These are phyloP conservation scores for Acipenser oxyrinchus DNA, from an alignment of 2,797 vertebrate genomes.

Conservation along the genomic window DNA sequence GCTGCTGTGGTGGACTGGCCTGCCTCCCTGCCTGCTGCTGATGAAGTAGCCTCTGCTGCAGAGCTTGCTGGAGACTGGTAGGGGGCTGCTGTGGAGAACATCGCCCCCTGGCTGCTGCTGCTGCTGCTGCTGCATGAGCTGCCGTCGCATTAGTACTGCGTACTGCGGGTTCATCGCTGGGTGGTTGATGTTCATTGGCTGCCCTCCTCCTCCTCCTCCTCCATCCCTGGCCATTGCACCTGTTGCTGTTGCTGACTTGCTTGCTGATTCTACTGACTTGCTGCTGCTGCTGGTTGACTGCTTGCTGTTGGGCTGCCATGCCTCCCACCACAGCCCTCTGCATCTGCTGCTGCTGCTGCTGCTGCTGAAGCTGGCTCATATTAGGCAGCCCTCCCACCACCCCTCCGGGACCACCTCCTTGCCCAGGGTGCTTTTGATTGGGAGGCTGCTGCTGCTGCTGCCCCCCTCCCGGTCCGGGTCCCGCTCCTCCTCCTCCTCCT, in stretches of 20 bases:
- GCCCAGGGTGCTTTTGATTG: conserved; percentile 32
- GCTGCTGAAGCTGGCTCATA: conserved; percentile 59
- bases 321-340: conserved; percentile 36
- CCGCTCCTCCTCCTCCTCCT: conserved; percentile 43
- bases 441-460: too few relatives aligned
- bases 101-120: conserved; percentile 52
- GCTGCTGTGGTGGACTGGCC: conserved; percentile 75
- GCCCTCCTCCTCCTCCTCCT: conserved; percentile 8
- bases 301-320: conserved; percentile 11
- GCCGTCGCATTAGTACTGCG: conserved; percentile 78
- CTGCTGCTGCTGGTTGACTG: not conserved
- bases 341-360: conserved; percentile 48
- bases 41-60: conserved; percentile 76
- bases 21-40: conserved; percentile 78
- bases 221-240: not conserved
- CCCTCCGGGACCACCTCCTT: not conserved
- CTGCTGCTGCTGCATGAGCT: conserved; percentile 58
- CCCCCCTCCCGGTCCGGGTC: conserved; percentile 69
- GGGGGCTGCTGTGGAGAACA: conserved; percentile 47
- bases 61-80: conserved; percentile 26
- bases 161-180: conserved; percentile 65
- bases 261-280: too few relatives aligned
- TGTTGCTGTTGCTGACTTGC: too few relatives aligned
- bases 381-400: not conserved
- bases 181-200: conserved; percentile 77